phyloP scores from a whole-genome alignment of 2,113 vertebrate species.

The Sebastes fasciatus region DNA sequence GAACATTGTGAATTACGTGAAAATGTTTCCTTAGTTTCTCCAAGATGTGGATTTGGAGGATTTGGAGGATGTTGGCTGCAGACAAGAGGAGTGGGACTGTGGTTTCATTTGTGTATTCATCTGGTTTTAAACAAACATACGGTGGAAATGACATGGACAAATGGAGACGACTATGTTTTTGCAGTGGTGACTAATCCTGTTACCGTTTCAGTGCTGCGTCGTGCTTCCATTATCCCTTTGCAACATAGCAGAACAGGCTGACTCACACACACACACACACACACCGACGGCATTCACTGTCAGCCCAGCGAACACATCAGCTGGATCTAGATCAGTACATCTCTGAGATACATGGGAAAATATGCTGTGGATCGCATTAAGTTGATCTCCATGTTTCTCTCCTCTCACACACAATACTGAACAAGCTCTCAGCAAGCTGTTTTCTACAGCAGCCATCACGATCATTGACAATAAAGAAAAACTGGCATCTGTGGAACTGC shows the following conservation, averaged over 20 bases:
- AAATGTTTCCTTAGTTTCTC: slow-evolving; percentile 23
- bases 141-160: slow-evolving; percentile 38
- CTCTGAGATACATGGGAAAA: slow-evolving; percentile 50
- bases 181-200: slow-evolving; percentile 53
- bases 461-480: slow-evolving; percentile 16
- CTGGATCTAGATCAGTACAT: slow-evolving; percentile 54
- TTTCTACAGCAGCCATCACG: slow-evolving; percentile 4
- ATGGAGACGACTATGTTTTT: slow-evolving; percentile 41
- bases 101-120: slow-evolving; percentile 49
- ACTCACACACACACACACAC: slow-evolving; percentile 26
- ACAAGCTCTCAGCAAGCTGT: not conserved
- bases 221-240: slow-evolving; percentile 53
- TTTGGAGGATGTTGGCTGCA: slow-evolving; percentile 25
- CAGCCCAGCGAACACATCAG: slow-evolving; percentile 45
- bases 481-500: slow-evolving; percentile 15
- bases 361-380: slow-evolving; percentile 3
- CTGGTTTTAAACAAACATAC: slow-evolving; percentile 55
- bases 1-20: not conserved
- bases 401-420: not conserved
- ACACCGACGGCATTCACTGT: slow-evolving; percentile 28
- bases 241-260: slow-evolving; percentile 59
- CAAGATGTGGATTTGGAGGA: slow-evolving; percentile 9
- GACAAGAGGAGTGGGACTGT: slow-evolving; percentile 24
- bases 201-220: not conserved
- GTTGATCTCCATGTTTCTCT: not conserved